Percentiles rank a stretch among this genome's conserved stretches.
Conservation (phyloP, 2,113 vertebrate species). For the Syngnathus typhle region DNA sequence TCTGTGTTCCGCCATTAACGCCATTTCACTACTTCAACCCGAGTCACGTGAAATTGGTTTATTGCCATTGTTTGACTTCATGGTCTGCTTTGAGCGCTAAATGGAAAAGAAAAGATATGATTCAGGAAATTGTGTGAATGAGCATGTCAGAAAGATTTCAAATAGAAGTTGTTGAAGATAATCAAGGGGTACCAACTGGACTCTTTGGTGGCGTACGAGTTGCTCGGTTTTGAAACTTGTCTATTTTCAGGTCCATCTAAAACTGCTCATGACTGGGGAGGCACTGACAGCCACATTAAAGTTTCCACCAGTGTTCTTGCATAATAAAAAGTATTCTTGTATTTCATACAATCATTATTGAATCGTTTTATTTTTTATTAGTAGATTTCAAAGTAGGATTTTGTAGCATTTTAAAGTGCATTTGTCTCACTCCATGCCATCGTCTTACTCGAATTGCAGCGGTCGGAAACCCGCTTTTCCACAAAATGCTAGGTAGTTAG, state of each 20-base stretch:
- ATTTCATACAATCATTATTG: too few relatives aligned
- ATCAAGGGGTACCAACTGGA: background rate
- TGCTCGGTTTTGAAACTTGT: background rate
- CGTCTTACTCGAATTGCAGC: background rate
- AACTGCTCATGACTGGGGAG: too few relatives aligned
- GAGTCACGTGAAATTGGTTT: background rate
- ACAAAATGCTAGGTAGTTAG: background rate
- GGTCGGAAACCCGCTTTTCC: background rate
- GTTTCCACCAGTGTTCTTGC: too few relatives aligned
- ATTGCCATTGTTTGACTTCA: background rate
- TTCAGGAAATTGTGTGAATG: background rate
- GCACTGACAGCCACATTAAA: too few relatives aligned
- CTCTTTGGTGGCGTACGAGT: background rate
- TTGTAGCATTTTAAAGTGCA: background rate
- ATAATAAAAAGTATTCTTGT: too few relatives aligned
- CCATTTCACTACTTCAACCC: background rate
- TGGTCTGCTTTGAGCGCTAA: background rate
- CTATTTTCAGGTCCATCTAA: background rate
- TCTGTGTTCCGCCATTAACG: background rate
- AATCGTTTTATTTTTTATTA: too few relatives aligned
- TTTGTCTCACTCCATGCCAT: background rate
- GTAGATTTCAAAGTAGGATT: background rate
- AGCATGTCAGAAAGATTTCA: background rate
- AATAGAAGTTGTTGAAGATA: background rate
- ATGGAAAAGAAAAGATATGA: background rate